Percentiles rank a stretch among this genome's conserved stretches.
Evolutionary conservation across 1,140 invertebrate species (phyloP).

Genomic region (Nebria ingens): DNA sequence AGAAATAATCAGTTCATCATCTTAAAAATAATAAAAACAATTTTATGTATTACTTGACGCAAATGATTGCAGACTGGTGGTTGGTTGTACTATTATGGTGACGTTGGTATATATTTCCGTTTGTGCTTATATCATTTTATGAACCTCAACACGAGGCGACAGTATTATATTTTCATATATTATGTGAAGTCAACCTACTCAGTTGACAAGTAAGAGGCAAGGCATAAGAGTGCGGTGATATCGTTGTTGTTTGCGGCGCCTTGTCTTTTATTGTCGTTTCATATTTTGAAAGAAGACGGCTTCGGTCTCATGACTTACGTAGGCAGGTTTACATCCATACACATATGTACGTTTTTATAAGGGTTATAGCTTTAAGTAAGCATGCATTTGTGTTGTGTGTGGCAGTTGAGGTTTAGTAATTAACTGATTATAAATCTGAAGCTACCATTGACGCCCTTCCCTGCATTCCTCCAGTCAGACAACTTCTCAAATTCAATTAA

Average conservation of each 20-base stretch:
- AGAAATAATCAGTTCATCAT: too few relatives aligned
- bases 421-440: not conserved
- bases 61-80: too few relatives aligned
- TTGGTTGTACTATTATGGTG: too few relatives aligned
- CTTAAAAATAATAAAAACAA: too few relatives aligned
- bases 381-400: not conserved
- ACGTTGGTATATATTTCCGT: too few relatives aligned
- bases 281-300: not conserved
- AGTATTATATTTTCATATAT: not conserved
- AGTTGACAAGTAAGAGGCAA: too few relatives aligned
- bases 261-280: not conserved
- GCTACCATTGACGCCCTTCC: not conserved
- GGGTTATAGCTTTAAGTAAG: not conserved
- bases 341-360: not conserved
- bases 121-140: too few relatives aligned
- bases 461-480: not conserved
- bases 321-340: not conserved
- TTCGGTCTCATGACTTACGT: not conserved
- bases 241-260: not conserved
- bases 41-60: too few relatives aligned
- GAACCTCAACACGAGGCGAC: not conserved
- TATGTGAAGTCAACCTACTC: not conserved
- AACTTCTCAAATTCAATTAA: slow-evolving; percentile 8
- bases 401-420: too few relatives aligned
- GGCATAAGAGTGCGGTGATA: too few relatives aligned